Conservation (phyloP, 1,140 invertebrate species). For the Dendroctonus ponderosae region DNA sequence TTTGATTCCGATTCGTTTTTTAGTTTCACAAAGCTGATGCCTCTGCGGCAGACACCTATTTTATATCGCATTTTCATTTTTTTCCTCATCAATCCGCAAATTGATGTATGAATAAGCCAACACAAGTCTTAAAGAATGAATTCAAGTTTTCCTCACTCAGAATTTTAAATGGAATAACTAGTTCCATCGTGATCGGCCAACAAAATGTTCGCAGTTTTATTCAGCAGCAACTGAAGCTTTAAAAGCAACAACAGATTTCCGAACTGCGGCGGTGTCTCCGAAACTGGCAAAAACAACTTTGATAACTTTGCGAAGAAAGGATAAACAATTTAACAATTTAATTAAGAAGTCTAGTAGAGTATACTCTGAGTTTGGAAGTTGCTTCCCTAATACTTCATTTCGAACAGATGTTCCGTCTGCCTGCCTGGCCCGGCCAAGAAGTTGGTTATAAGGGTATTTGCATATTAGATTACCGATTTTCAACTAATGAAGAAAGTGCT, state of each 20-base stretch:
- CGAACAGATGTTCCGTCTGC: constrained; percentile 42
- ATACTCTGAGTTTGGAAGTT: constrained; percentile 35
- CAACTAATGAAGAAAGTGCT: background rate
- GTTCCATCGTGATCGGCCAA: no score
- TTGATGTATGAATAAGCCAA: no score
- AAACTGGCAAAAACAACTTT: constrained; percentile 19
- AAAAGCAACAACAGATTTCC: no score
- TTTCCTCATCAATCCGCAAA: background rate
- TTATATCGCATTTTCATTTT: constrained; percentile 8
- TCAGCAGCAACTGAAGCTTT: no score
- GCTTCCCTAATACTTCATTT: constrained; percentile 45
- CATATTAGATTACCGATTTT: constrained; percentile 41
- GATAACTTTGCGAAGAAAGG: constrained; percentile 18
- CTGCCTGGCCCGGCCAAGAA: constrained; percentile 37
- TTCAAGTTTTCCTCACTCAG: no score
- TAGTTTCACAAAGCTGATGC: constrained; percentile 26
- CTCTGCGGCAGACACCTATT: constrained; percentile 22
- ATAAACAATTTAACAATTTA: constrained; percentile 38
- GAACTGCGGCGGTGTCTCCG: background rate
- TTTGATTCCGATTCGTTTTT: constrained; percentile 37
- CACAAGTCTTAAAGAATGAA: no score
- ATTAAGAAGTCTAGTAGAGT: constrained; percentile 40
- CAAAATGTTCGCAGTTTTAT: no score
- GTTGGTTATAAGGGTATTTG: constrained; percentile 40
- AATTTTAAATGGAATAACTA: no score